These are phyloP conservation scores for Meloidogyne chitwoodi DNA, from an alignment of 1,140 invertebrate genomes.

Conservation along the genomic window DNA sequence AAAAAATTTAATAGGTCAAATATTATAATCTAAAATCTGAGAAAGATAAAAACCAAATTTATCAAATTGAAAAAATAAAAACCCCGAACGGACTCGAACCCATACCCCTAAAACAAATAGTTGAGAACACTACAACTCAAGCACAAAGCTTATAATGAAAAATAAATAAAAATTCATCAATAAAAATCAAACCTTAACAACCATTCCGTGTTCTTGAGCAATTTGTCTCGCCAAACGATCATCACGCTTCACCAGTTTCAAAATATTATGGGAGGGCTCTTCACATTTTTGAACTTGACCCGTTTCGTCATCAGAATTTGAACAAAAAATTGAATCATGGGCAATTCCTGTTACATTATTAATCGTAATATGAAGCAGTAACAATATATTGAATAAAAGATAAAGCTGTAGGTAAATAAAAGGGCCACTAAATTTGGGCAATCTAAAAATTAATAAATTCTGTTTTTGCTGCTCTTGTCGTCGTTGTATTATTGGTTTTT, in stretches of 20 bases:
- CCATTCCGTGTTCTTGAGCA: slow-evolving; percentile 53
- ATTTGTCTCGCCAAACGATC: slow-evolving; percentile 50
- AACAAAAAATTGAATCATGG: slow-evolving; percentile 12
- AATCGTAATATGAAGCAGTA: neutral
- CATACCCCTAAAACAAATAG: neutral
- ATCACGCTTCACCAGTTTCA: slow-evolving; percentile 51
- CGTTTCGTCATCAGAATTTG: slow-evolving; percentile 4
- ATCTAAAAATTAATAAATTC: neutral
- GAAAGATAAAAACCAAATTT: slow-evolving; percentile 8
- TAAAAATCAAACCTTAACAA: slow-evolving; percentile 38
- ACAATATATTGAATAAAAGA: neutral
- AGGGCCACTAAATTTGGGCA: neutral
- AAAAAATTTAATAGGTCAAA: neutral
- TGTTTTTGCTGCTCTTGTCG: neutral
- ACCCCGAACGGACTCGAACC: neutral
- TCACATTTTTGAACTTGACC: slow-evolving; percentile 24
- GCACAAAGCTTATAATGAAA: neutral
- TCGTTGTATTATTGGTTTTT: neutral
- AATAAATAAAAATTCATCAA: neutral
- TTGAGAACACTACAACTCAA: neutral
- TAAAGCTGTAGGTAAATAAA: neutral
- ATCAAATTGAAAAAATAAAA: neutral
- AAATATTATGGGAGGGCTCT: slow-evolving; percentile 47
- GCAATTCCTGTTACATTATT: slow-evolving; percentile 1
- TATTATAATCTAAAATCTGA: neutral